Percentiles rank a stretch among this genome's conserved stretches.
Conservation (phyloP, 2,888 invertebrate species). For the Serrognathus titanus region DNA sequence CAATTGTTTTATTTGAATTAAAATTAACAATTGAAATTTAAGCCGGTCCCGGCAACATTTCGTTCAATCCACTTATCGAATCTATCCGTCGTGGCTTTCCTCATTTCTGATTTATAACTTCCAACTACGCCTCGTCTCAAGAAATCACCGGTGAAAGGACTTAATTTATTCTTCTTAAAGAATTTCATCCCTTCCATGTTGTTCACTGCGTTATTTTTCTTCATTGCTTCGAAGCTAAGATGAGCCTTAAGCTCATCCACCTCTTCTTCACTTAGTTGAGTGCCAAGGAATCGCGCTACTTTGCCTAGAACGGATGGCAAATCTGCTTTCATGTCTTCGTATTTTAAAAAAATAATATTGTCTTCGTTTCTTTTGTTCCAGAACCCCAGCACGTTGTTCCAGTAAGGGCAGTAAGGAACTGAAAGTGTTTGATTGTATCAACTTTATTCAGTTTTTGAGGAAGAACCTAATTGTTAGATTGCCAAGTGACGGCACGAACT, state of each 20-base stretch:
- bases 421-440: neutral
- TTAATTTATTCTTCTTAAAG: constrained; percentile 5
- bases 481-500: too few species aligned
- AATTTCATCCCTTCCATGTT: constrained; percentile 22
- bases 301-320: constrained; percentile 33
- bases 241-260: constrained; percentile 45
- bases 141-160: constrained; percentile 30
- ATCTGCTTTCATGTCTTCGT: constrained; percentile 40
- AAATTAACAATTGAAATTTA: too few species aligned
- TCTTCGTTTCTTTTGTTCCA: constrained; percentile 9
- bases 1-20: too few species aligned
- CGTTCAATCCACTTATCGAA: constrained; percentile 67
- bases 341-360: constrained; percentile 14
- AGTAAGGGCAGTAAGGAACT: constrained; percentile 8
- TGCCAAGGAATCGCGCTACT: constrained; percentile 48
- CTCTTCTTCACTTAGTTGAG: constrained; percentile 40
- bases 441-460: too few species aligned
- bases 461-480: too few species aligned
- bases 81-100: constrained; percentile 61
- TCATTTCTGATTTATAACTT: constrained; percentile 53
- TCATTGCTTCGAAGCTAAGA: constrained; percentile 54
- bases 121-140: constrained; percentile 47
- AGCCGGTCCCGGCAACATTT: constrained; percentile 44
- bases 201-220: constrained; percentile 52
- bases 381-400: constrained; percentile 3